phyloP scores from a whole-genome alignment of 2,888 invertebrate genomes.

The Cephus runcator region DNA sequence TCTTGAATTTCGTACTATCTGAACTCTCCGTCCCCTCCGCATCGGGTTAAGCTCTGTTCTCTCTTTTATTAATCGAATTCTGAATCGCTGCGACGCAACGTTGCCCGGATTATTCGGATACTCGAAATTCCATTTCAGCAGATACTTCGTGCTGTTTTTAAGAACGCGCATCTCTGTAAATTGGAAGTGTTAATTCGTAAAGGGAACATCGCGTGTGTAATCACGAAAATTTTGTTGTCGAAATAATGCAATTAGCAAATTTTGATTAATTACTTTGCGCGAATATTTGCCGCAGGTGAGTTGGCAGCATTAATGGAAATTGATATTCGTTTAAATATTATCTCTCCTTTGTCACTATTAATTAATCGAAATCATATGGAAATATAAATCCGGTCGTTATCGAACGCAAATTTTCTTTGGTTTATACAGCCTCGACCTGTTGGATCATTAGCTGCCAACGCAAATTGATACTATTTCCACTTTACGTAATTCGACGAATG shows the following conservation, averaged over 20 bases:
- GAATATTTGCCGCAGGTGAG: background rate
- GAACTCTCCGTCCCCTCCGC: too few relatives aligned
- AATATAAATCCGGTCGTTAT: background rate
- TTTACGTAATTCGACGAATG: background rate
- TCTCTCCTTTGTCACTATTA: background rate
- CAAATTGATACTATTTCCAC: background rate
- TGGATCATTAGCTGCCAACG: too few relatives aligned
- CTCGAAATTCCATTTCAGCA: background rate
- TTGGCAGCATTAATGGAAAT: background rate
- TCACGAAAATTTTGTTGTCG: background rate
- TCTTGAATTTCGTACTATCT: background rate
- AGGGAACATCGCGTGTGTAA: background rate
- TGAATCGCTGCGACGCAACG: background rate
- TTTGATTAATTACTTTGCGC: background rate
- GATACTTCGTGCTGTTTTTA: background rate
- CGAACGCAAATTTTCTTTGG: background rate
- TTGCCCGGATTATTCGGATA: background rate
- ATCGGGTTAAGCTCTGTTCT: background rate
- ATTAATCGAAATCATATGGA: background rate
- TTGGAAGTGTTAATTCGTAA: background rate
- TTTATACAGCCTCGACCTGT: too few relatives aligned
- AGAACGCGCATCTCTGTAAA: background rate
- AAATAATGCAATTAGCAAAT: background rate
- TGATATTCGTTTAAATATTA: background rate
- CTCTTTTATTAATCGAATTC: background rate